phyloP scores from a whole-genome alignment of 1,140 invertebrate species.

The Caenorhabditis inopinata region DNA sequence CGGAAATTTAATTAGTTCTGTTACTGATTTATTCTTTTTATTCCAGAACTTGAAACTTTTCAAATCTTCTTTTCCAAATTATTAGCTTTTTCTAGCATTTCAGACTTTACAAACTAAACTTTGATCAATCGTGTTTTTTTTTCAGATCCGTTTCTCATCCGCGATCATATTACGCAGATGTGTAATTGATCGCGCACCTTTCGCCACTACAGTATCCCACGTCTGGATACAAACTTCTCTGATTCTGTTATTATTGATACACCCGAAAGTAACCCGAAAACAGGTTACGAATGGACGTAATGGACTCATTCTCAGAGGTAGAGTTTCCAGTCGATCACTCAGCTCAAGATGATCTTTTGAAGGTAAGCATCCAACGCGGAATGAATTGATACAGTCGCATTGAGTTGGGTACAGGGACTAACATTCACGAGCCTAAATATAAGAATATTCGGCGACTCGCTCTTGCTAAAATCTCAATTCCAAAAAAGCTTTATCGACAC shows the following conservation, averaged over 20 bases:
- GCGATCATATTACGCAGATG: slow-evolving; percentile 28
- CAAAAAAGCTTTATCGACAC: too few species aligned
- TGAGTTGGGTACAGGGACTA: too few species aligned
- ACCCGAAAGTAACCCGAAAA: slow-evolving; percentile 20
- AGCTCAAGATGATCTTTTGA: neutral
- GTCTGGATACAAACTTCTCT: slow-evolving; percentile 30
- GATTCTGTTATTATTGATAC: neutral
- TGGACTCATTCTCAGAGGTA: slow-evolving; percentile 29
- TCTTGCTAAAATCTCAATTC: too few species aligned
- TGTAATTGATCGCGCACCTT: slow-evolving; percentile 6
- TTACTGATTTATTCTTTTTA: too few species aligned
- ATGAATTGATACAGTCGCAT: too few species aligned
- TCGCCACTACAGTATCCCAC: slow-evolving; percentile 8
- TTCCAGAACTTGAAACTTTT: too few species aligned
- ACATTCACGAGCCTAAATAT: too few species aligned
- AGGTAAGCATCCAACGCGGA: too few species aligned
- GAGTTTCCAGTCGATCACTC: neutral
- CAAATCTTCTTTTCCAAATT: too few species aligned
- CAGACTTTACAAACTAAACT: neutral
- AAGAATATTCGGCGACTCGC: too few species aligned
- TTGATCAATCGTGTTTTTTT: neutral
- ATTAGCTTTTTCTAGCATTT: neutral
- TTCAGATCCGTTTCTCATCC: slow-evolving; percentile 31
- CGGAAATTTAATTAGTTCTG: too few species aligned
- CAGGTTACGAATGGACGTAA: slow-evolving; percentile 8